Evolutionary conservation across 1,140 invertebrate genomes (phyloP), one percentile per base, ranked within the genome.

Genomic region (Hetaerina americana): DNA sequence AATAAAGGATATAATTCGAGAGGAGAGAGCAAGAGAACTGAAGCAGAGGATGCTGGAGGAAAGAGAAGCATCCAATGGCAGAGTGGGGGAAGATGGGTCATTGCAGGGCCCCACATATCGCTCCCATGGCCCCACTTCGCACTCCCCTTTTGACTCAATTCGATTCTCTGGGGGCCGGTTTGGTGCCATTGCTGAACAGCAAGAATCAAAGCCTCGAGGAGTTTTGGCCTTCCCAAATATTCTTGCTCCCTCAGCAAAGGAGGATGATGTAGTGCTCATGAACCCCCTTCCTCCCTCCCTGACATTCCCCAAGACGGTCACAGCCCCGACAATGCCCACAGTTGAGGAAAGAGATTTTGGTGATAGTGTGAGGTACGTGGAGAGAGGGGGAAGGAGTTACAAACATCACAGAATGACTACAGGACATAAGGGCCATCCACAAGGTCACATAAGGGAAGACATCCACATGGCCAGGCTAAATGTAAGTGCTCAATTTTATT

Each of bases 21-120:
- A 80, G 5, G 87, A 90, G 76, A 79, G 88, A n/a, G 87, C 88
- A n/a, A 81, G 86, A 66, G 88, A 90, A 76, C 76, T 89, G 49
- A 82, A 86, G 72, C 83, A 89, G 72, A 88, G 89, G 78, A 80
- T 86, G 28, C 78, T 82, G 28, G 82, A 81, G 3, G 87, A 89
- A 73, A 86, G 89, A 76, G 78, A 85, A 27, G 85, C 83, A n/a
- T 85, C 85, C 12, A 12, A 12, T 12, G 18, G 24, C 24, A 68
- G 67, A 68, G 27, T 10, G n/a, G 27, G 25, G 24, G 67, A 68
- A 18, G 27, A 68, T 25, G 25, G 67, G 67, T 57, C n/a, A n/a
- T n/a, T n/a, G n/a, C n/a, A n/a, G n/a, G n/a, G n/a, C n/a, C n/a
- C n/a, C n/a, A 57, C 40, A 22, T 57, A 57, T n/a, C 15, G 40